Evolutionary conservation across 37 sponge, comb jelly and placozoan species (phyloP).

Genomic region (Geodia barretti): DNA sequence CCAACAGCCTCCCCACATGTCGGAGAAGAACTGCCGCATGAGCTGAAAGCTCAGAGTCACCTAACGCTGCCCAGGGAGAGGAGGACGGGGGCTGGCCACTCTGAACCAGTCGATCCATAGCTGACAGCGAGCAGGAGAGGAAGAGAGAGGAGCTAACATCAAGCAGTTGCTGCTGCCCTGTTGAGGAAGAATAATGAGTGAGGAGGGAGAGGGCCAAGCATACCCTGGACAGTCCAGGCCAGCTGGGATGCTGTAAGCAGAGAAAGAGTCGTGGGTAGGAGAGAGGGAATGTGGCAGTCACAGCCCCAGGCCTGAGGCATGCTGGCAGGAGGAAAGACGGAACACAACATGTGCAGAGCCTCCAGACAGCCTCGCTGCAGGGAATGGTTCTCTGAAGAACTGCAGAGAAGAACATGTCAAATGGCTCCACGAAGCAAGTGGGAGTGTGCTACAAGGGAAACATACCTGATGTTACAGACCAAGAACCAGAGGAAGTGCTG

Average conservation of each 20-base stretch:
- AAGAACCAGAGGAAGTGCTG: constrained; percentile 45
- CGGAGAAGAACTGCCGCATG: constrained; percentile 31
- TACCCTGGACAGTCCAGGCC: constrained; percentile 47
- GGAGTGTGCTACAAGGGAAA: neutral
- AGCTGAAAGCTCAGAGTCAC: neutral
- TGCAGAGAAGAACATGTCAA: constrained; percentile 2
- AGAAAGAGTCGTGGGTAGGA: constrained; percentile 12
- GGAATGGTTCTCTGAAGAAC: neutral
- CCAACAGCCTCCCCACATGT: constrained; percentile 51
- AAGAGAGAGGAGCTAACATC: constrained; percentile 31
- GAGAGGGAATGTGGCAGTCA: neutral
- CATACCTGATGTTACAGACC: constrained; percentile 33
- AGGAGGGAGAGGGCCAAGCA: neutral
- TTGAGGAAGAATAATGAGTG: neutral
- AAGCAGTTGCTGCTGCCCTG: constrained; percentile 52
- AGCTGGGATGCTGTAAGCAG: constrained; percentile 30
- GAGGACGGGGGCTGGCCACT: neutral
- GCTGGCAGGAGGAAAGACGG: constrained; percentile 56
- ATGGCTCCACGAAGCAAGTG: no score
- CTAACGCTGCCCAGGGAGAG: constrained; percentile 19
- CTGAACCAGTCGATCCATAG: constrained; percentile 8
- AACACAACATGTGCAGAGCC: constrained; percentile 45
- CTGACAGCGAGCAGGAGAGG: constrained; percentile 41
- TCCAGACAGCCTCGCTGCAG: constrained; percentile 64
- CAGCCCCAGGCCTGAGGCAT: constrained; percentile 56